Percentiles rank a stretch among this genome's conserved stretches.
phyloP scores from a whole-genome alignment of 1,140 invertebrate species.

The Octopus sinensis region DNA sequence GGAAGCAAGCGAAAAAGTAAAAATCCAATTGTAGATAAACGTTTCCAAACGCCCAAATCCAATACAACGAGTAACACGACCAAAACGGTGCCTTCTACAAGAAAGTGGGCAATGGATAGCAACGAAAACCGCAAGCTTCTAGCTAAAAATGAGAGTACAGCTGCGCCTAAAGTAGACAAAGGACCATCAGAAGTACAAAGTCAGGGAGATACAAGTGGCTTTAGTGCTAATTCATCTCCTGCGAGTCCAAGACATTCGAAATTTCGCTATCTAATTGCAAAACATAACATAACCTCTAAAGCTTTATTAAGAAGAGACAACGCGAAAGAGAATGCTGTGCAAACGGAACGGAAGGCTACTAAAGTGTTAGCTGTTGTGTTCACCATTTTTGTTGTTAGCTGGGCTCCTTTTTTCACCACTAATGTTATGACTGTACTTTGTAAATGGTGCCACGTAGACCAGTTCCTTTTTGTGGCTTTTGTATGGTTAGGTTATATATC shows the following conservation, averaged over 20 bases:
- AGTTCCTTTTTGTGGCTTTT: conserved; percentile 45
- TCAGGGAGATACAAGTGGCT: neutral
- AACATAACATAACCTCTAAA: conserved; percentile 47
- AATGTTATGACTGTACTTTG: conserved; percentile 53
- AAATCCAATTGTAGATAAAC: neutral
- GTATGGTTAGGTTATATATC: conserved; percentile 58
- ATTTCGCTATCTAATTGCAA: conserved; percentile 40
- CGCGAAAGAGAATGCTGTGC: conserved; percentile 38
- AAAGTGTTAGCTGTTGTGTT: conserved; percentile 60
- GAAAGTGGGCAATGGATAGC: neutral
- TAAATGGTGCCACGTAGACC: conserved; percentile 60
- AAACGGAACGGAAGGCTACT: conserved; percentile 90
- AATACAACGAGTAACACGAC: neutral
- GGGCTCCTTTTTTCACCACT: conserved; percentile 57
- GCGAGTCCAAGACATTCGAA: neutral
- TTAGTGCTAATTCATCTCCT: neutral
- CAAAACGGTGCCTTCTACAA: neutral
- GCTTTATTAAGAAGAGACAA: conserved; percentile 34
- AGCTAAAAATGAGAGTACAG: too few species aligned
- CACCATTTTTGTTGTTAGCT: conserved; percentile 54
- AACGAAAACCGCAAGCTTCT: neutral
- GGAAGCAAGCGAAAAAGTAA: conserved; percentile 16
- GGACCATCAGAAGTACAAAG: neutral
- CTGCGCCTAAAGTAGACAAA: neutral
- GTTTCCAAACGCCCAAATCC: neutral